phyloP scores from a whole-genome alignment of 2,113 vertebrate genomes.

The Cheirogaleus medius region DNA sequence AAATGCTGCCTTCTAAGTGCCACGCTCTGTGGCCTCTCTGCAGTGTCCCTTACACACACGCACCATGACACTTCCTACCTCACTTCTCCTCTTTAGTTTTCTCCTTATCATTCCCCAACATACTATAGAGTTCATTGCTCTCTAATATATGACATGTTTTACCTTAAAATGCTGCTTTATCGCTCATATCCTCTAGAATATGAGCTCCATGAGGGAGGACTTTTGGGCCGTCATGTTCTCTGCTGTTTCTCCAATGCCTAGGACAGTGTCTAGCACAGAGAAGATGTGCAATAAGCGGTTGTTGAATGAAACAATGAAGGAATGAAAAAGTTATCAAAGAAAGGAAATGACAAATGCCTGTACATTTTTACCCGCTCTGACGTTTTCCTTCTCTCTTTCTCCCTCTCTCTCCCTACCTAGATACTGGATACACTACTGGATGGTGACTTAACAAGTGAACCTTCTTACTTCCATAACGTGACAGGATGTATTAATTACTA shows the following conservation, averaged over 20 bases:
- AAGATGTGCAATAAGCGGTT: background rate
- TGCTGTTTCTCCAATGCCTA: background rate
- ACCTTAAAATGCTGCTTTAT: background rate
- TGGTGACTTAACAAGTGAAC: slow-evolving; percentile 82
- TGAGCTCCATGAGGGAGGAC: background rate
- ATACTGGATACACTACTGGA: slow-evolving; percentile 88
- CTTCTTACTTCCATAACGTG: slow-evolving; percentile 88
- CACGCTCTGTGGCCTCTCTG: background rate
- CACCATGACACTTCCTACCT: background rate
- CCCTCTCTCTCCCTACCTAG: slow-evolving; percentile 73
- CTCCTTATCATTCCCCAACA: background rate
- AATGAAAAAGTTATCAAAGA: background rate
- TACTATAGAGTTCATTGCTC: background rate
- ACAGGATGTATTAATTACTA: slow-evolving; percentile 90
- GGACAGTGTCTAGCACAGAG: background rate
- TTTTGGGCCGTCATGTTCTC: background rate
- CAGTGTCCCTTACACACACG: background rate
- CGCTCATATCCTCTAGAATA: background rate
- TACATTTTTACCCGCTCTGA: background rate
- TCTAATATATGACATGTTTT: background rate
- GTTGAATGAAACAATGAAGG: background rate
- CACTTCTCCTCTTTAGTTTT: background rate
- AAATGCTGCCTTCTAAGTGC: background rate
- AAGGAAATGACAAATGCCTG: background rate
- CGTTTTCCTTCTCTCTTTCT: slow-evolving; percentile 35